Evolutionary conservation across 2,797 vertebrate genomes (phyloP).

Genomic region (Eutrigla gurnardus): DNA sequence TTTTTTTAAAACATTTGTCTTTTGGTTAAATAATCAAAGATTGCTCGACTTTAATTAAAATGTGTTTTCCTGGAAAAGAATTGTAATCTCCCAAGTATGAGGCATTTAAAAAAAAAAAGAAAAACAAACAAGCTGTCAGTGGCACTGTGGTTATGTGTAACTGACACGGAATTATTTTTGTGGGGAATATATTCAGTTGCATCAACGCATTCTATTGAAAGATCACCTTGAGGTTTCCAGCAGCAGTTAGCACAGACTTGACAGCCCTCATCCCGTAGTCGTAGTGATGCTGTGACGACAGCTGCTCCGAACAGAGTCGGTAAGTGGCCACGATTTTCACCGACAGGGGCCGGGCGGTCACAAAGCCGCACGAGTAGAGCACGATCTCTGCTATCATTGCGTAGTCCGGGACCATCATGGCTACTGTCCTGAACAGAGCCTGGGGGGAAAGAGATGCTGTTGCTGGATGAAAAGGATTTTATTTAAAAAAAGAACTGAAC

Average conservation of each 20-base stretch:
- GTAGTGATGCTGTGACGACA: slow-evolving; percentile 93
- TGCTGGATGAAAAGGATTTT: background rate
- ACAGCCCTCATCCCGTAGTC: slow-evolving; percentile 96
- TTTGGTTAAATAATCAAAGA: slow-evolving; percentile 13
- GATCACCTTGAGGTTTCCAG: slow-evolving; percentile 92
- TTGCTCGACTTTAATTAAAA: background rate
- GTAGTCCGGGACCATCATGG: slow-evolving; percentile 97
- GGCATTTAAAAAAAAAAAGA: slow-evolving; percentile 3
- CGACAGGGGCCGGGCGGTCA: slow-evolving; percentile 90
- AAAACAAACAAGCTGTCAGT: background rate
- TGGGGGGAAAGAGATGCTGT: slow-evolving; percentile 50
- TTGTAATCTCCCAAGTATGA: background rate
- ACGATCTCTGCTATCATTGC: slow-evolving; percentile 95
- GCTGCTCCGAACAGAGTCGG: slow-evolving; percentile 91
- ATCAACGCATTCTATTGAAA: background rate
- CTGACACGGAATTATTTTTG: background rate
- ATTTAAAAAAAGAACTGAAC: background rate
- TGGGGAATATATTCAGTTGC: background rate
- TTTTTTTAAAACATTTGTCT: background rate
- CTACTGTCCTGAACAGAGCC: slow-evolving; percentile 93
- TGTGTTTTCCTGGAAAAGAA: background rate
- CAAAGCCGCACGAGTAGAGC: slow-evolving; percentile 93
- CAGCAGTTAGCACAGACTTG: slow-evolving; percentile 92
- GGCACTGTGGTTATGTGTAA: background rate
- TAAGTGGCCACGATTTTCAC: slow-evolving; percentile 94